phyloP scores from a whole-genome alignment of 1,140 invertebrate species.

The Drosophila kohkoa region DNA sequence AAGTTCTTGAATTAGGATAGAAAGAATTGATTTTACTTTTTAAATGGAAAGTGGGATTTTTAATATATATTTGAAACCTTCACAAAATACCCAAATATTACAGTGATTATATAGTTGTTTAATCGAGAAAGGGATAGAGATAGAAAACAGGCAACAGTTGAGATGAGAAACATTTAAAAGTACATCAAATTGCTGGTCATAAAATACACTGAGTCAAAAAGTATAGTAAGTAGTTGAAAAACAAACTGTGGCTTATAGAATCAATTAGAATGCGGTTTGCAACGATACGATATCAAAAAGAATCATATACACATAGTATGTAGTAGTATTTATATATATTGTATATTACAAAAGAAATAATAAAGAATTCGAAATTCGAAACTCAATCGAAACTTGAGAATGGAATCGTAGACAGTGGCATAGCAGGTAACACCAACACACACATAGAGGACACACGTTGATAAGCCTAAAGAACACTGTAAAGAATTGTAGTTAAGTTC shows the following conservation, averaged over 20 bases:
- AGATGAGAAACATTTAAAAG: conserved; percentile 1
- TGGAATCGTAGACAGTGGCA: conserved; percentile 53
- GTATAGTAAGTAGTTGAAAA: conserved; percentile 14
- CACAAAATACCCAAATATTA: neutral
- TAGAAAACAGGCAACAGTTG: conserved; percentile 33
- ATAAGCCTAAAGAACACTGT: conserved; percentile 77
- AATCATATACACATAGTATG: neutral
- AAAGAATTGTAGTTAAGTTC: conserved; percentile 69
- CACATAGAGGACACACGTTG: conserved; percentile 61
- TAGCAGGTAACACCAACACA: conserved; percentile 60
- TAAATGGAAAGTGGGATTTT: neutral
- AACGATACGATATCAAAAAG: conserved; percentile 10
- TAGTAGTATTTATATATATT: neutral
- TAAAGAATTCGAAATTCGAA: neutral
- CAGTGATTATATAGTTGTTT: neutral
- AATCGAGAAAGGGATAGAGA: neutral
- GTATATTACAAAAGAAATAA: conserved; percentile 38
- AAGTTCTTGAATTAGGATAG: neutral
- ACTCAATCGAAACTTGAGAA: conserved; percentile 7
- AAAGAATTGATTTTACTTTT: neutral
- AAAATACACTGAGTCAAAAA: conserved; percentile 25
- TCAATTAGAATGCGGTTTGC: neutral
- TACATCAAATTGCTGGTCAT: neutral
- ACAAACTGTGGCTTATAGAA: conserved; percentile 14
- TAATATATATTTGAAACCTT: neutral